phyloP scores from a whole-genome alignment of 2,888 invertebrate genomes.

The Asteroscopus sphinx region DNA sequence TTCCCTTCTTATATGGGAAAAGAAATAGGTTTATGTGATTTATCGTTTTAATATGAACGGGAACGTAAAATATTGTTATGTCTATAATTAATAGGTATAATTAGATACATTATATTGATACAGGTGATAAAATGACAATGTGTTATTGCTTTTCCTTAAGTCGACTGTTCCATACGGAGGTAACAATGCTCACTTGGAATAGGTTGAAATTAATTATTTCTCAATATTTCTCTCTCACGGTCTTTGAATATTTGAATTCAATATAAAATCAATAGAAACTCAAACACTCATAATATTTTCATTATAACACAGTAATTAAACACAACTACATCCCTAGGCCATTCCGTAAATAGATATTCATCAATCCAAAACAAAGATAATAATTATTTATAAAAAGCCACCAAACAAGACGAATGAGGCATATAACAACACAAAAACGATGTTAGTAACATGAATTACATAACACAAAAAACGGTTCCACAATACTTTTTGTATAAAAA shows the following conservation, averaged over 20 bases:
- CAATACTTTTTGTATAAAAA: slow-evolving; percentile 34
- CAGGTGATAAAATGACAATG: slow-evolving; percentile 18
- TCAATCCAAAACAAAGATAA: too few species aligned
- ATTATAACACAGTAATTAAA: too few species aligned
- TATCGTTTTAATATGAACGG: slow-evolving; percentile 23
- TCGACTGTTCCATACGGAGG: not conserved
- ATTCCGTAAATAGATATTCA: too few species aligned
- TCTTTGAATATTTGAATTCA: too few species aligned
- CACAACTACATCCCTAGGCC: too few species aligned
- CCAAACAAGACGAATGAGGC: too few species aligned
- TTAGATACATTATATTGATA: slow-evolving; percentile 6
- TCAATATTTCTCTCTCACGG: too few species aligned
- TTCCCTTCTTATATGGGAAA: slow-evolving; percentile 24
- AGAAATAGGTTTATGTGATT: slow-evolving; percentile 15
- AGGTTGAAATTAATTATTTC: not conserved
- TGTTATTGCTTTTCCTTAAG: slow-evolving; percentile 2
- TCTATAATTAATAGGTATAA: slow-evolving; percentile 1
- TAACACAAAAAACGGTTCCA: slow-evolving; percentile 25
- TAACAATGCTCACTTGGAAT: not conserved
- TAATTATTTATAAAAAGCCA: too few species aligned
- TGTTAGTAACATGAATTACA: slow-evolving; percentile 8
- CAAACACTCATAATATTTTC: too few species aligned
- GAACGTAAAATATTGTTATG: slow-evolving; percentile 15
- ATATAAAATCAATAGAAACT: too few species aligned
- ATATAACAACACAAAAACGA: too few species aligned